Conservation (phyloP, 2,888 invertebrate species). For the Apamea epomidion region DNA sequence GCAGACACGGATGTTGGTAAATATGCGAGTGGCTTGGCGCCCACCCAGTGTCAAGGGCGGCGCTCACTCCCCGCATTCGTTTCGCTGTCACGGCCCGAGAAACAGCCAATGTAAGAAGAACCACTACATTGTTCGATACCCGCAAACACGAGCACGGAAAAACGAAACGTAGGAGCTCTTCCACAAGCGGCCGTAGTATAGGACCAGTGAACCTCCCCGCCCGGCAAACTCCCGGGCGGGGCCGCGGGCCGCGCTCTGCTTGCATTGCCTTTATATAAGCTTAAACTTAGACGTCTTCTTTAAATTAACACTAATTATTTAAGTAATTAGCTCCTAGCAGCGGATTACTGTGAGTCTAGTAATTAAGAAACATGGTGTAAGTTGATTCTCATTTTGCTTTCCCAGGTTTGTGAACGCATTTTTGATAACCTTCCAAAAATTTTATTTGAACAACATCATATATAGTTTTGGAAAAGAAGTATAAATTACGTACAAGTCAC, state of each 20-base stretch:
- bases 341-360: conserved; percentile 67
- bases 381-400: conserved; percentile 44
- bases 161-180: conserved; percentile 68
- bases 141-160: conserved; percentile 56
- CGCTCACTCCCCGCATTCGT: conserved; percentile 71
- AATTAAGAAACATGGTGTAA: conserved; percentile 66
- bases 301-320: conserved; percentile 74
- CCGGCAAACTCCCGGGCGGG: conserved; percentile 65
- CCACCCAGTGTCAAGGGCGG: conserved; percentile 84
- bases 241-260: conserved; percentile 65
- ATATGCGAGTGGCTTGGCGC: conserved; percentile 75
- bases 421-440: conserved; percentile 4
- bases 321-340: conserved; percentile 68
- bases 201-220: conserved; percentile 59
- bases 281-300: conserved; percentile 75
- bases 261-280: conserved; percentile 71
- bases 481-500: neutral
- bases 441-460: neutral
- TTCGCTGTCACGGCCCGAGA: conserved; percentile 60
- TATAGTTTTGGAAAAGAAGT: neutral
- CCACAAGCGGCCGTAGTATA: conserved; percentile 61
- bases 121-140: conserved; percentile 67
- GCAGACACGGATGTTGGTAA: conserved; percentile 74
- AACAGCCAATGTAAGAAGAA: conserved; percentile 71
- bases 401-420: neutral